Base-by-base conservation (phyloP, 1,140 invertebrate species). In the Elymnias hypermnestra region DNA sequence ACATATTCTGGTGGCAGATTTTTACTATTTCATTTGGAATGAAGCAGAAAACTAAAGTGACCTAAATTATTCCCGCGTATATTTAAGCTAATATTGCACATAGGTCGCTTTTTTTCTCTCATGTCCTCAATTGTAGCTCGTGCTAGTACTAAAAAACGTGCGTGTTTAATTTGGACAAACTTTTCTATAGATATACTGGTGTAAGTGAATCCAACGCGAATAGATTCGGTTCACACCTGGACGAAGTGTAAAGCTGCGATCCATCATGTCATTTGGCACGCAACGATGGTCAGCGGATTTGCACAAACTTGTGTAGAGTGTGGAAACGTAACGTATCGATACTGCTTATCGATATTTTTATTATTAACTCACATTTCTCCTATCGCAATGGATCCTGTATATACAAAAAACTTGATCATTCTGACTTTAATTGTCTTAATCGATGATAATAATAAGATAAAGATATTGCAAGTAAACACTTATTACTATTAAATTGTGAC, bases 251-350 rank as follows among this genome's bases (percentile, higher is more conserved):
- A 72, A 72, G 57, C 47, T 50, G 60, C 79, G 74, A 81, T 81
- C 58, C 72, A 83, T 83, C 64, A 57, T 48, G 31, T 64, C 65
- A 81, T 83, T 81, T 73, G 61, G 51, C 65, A 83, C 75, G 79
- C 76, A 66, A 63, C 67, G 67, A 68, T 70, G 79, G 79, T 72
- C 79, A 73, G 46, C 49, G 57, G 69, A 63, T 81, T 81, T 74
- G 72, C 69, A 72, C 66, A 69, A 73, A 69, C 56, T 57, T 52
- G 21, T 42, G 21, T 29, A 29, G 26, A 29, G 26, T 12, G n/a
- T 29, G 26, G 9, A 2, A 12, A 4, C 13, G 13, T 4, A 2
- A 29, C n/a, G 10, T 13, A 29, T 29, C 26, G 26, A 29, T 29
- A n/a, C n/a, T n/a, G n/a, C n/a, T n/a, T n/a, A n/a, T n/a, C n/a